Base-by-base conservation (phyloP, 1,140 invertebrate species). In the Bombus ignitus region DNA sequence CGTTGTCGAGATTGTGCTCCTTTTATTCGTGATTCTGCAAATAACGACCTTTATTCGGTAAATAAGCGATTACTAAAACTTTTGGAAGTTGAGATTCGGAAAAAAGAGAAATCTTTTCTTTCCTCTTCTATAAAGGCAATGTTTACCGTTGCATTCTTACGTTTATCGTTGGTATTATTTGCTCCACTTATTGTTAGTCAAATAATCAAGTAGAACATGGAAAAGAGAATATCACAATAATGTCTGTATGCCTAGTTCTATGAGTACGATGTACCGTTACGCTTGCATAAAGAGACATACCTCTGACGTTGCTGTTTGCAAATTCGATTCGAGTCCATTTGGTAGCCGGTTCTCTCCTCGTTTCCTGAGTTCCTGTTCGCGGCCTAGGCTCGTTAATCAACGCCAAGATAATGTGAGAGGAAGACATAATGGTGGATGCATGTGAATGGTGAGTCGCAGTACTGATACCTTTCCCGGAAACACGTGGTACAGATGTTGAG, bases 251-350 rank as follows among this genome's bases (percentile, higher is more conserved):
- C 1, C 47, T 22, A 8, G 18, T 53, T 18, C 47, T 22, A 22
- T 9, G 28, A 28, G 59, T 12, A 13, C 59, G 59, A n/a, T 1
- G 59, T 62, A n/a, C 28, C 28, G 59, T 53, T 53, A 62, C 59
- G 37, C 3, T 32, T 3, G 6, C 65, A n/a, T 15, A 32, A 66
- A 32, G 13, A 28, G n/a, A 10, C 39, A 15, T 25, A 47, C 25
- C 35, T n/a, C 32, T 18, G 25, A 37, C 25, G 42, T 87, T 77
- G 28, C 81, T 65, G 81, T 62, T 87, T 66, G 81, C 85, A 83
- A 87, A 87, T 87, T 83, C 68, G 81, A 83, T 71, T 77, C 81
- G 57, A 87, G 85, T 87, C 85, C 85, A 83, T 78, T 77, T 76
- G 72, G 32, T 42, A 70, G 76, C 73, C 25, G 9, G 37, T 35